Percentiles rank a stretch among this genome's conserved stretches.
Conservation (phyloP, 2,113 vertebrate species). For the Glaucomys volans region DNA sequence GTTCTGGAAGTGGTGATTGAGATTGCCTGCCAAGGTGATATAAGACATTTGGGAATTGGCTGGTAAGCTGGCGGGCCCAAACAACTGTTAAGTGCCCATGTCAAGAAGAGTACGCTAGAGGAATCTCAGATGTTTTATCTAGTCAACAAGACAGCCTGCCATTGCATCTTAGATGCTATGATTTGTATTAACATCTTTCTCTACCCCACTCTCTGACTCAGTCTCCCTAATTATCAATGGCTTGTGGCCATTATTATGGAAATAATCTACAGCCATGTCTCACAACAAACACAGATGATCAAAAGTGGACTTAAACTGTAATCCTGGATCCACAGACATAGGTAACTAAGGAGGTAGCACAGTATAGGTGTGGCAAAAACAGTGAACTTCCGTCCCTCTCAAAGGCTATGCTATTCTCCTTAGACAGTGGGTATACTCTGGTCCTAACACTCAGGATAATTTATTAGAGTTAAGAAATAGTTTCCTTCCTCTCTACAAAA, state of each 20-base stretch:
- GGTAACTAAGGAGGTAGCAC: not conserved
- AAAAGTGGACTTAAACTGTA: not conserved
- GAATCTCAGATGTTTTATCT: not conserved
- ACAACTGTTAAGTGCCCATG: not conserved
- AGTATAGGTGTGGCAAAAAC: not conserved
- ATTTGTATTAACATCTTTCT: not conserved
- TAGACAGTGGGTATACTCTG: not conserved
- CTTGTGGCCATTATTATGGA: not conserved
- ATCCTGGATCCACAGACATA: not conserved
- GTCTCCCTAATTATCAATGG: not conserved
- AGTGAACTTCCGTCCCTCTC: not conserved
- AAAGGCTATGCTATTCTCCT: not conserved
- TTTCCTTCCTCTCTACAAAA: not conserved
- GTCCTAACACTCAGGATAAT: not conserved
- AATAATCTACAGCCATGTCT: not conserved
- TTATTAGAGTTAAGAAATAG: not conserved
- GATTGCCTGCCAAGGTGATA: not conserved
- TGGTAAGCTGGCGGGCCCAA: not conserved
- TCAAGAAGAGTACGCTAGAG: not conserved
- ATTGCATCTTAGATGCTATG: not conserved
- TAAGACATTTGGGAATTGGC: not conserved
- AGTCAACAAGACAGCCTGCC: slow-evolving; percentile 11
- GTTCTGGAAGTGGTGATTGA: not conserved
- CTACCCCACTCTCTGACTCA: not conserved
- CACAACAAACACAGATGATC: not conserved